Percentiles rank a stretch among this genome's conserved stretches.
phyloP scores from a whole-genome alignment of 2,888 invertebrate genomes.

The Odontocerum albicorne region DNA sequence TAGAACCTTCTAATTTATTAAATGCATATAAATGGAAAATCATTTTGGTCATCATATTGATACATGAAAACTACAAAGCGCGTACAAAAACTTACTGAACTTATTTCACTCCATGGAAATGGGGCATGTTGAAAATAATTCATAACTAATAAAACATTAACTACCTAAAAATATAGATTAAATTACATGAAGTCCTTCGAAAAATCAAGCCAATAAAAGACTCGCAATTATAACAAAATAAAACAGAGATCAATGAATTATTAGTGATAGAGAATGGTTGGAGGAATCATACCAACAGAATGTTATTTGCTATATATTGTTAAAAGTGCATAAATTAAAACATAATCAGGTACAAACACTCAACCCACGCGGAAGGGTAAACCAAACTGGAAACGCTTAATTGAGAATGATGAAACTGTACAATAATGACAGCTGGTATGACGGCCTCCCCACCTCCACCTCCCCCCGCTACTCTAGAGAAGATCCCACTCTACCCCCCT shows the following conservation, averaged over 20 bases:
- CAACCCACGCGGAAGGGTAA: too few species aligned
- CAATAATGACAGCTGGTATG: slow-evolving; percentile 8
- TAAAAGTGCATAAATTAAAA: slow-evolving; percentile 3
- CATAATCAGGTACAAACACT: slow-evolving; percentile 20
- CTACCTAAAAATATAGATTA: slow-evolving; percentile 5
- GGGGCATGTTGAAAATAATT: too few species aligned
- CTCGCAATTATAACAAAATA: slow-evolving; percentile 8
- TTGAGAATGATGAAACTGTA: not conserved
- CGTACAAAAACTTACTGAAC: too few species aligned
- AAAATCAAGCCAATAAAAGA: too few species aligned
- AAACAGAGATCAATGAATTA: slow-evolving; percentile 22
- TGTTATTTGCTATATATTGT: not conserved
- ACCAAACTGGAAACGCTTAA: not conserved
- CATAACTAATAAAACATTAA: slow-evolving; percentile 5
- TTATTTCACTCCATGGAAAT: too few species aligned
- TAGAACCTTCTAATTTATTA: too few species aligned
- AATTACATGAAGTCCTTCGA: not conserved
- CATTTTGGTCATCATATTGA: too few species aligned
- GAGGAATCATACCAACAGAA: slow-evolving; percentile 8
- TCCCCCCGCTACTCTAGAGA: not conserved
- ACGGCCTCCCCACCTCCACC: slow-evolving; percentile 1
- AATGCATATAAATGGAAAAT: too few species aligned
- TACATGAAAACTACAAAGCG: too few species aligned
- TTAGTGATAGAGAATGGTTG: slow-evolving; percentile 5
- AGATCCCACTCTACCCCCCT: slow-evolving; percentile 11